Base-by-base conservation (phyloP, 2,888 invertebrate genomes). In the Napeogenes sylphis region DNA sequence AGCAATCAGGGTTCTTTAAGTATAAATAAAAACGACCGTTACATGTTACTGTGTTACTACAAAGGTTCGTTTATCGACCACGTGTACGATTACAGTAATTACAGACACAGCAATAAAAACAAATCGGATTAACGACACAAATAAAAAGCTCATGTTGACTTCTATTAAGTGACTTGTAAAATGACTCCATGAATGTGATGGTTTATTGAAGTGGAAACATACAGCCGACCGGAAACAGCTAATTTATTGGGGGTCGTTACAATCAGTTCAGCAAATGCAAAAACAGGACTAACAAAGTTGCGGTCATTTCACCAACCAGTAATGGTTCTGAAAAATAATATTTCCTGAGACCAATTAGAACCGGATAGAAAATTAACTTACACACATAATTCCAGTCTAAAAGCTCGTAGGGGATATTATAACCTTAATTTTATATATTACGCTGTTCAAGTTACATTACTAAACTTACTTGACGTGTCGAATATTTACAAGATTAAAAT, bases 191-290 rank as follows among this genome's bases (percentile, higher is more conserved):
- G 56, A 61, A 64, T 47, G 35, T 42, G 33, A 38, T 32, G 58
- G 61, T 64, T 61, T 61, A 64, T 61, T 61, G 58, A 55, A 58
- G 60, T 64, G 47, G 58, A 58, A 65, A 63, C 58, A 74, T 58
- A 45, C 64, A 46, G 30, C 8, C 10, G 47, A 6, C 33, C 59
- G 66, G 64, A 64, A 62, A 67, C 56, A 64, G 58, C 70, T 73
- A 70, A 75, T 80, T 80, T 78, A 78, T 76, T 76, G 75, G 75
- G 75, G 79, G 75, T 75, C 70, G 75, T 70, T 73, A 68, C 68
- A 70, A 74, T 76, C 69, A 71, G 72, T 71, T 71, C 68, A 70
- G 59, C 67, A 71, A 72, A 66, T 70, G 73, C 72, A 75, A 69
- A 75, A 69, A 71, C 68, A 62, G 67, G 68, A 72, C 71, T 73